Base-by-base conservation (phyloP, 2,113 vertebrate species). In the Euleptes europaea region DNA sequence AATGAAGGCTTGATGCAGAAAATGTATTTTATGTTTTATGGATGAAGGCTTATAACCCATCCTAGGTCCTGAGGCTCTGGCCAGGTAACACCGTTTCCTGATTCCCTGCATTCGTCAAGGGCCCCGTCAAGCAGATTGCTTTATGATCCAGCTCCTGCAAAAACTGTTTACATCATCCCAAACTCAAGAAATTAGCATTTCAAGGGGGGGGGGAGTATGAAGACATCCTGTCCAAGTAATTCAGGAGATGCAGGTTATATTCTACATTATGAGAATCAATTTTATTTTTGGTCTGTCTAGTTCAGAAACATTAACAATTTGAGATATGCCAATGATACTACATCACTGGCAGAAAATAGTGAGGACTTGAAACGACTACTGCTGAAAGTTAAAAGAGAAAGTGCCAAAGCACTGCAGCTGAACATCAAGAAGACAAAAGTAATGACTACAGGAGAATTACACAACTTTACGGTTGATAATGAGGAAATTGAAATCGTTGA, bases 11-110 rank as follows among this genome's bases (percentile, higher is more conserved):
- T 38, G 17, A 38, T 78, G 47, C 17, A 78, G 28, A 26, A 15
- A 78, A 70, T 19, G 1, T 69, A 80, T 69, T 76, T 67, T 72
- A 82, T 54, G 33, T 40, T 67, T 84, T 85, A 78, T 85, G 78
- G 71, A 78, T 78, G 21, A 85, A 78, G 66, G 44, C 38, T 71
- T 33, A 78, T 33, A 70, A 63, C 49, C 67, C 75, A 78, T 70
- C 10, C 31, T 2, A 70, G 78, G 10, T 23, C 35, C 74, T 57
- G 21, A 54, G n/a, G 47, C 35, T 21, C 38, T 51, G 28, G 42
- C 35, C 65, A 71, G 28, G 28, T 78, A 78, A 78, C 19, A 85
- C 49, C 23, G 35, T 72, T 78, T 71, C 40, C 38, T 47, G 26
- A 71, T 19, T 40, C 54, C 19, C 3, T 42, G 57, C 51, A 57